These are phyloP conservation scores for Aradus depressus DNA, from an alignment of 2,888 invertebrate species.

Conservation along the genomic window DNA sequence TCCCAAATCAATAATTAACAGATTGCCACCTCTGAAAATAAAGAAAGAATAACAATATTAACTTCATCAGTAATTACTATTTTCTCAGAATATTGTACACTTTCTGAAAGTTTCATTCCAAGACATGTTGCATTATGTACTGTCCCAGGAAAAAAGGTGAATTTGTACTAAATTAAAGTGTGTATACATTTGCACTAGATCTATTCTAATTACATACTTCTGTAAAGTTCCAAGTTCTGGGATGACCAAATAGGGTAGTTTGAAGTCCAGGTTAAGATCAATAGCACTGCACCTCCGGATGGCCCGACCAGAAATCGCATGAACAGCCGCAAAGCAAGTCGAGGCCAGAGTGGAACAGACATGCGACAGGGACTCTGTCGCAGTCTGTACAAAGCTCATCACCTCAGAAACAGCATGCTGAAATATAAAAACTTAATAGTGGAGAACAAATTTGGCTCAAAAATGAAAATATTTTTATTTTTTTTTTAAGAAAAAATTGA, in stretches of 20 bases:
- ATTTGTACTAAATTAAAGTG: background rate
- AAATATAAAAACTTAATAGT: conserved; percentile 30
- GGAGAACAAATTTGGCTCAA: background rate
- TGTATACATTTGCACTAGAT: background rate
- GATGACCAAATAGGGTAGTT: conserved; percentile 62
- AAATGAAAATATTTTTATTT: background rate
- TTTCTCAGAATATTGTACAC: too few species aligned
- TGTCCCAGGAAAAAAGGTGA: too few species aligned
- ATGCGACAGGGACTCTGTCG: conserved; percentile 27
- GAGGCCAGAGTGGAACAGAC: conserved; percentile 26
- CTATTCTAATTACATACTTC: conserved; percentile 41
- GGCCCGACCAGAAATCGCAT: conserved; percentile 37
- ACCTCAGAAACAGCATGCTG: conserved; percentile 63
- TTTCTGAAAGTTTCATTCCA: too few species aligned
- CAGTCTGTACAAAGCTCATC: conserved; percentile 44
- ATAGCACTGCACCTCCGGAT: conserved; percentile 48
- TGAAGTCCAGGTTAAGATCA: conserved; percentile 60
- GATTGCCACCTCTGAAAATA: conserved; percentile 48
- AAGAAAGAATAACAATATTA: conserved; percentile 23
- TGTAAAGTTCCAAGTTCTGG: conserved; percentile 61
- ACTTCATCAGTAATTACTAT: too few species aligned
- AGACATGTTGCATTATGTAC: too few species aligned
- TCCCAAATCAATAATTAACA: conserved; percentile 61
- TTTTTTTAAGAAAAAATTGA: background rate
- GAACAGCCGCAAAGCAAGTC: conserved; percentile 35